phyloP scores from a whole-genome alignment of 2,888 invertebrate genomes.

The Hetaerina titia region DNA sequence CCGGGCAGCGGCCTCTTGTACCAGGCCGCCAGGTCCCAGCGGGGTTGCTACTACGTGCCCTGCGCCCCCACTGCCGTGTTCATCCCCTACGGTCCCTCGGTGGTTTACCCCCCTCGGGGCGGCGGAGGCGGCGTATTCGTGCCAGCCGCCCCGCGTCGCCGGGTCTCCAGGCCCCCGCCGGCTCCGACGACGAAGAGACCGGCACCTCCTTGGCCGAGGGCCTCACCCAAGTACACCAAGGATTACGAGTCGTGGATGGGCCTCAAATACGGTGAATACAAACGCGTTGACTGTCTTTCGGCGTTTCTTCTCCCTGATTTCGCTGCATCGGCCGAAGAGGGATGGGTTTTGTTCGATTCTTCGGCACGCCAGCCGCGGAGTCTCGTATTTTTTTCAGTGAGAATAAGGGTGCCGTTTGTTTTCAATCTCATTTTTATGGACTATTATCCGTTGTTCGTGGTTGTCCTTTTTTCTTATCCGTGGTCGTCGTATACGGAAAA shows the following conservation, averaged over 20 bases:
- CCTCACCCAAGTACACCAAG: conserved; percentile 51
- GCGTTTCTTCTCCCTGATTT: not conserved
- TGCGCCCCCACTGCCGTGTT: conserved; percentile 47
- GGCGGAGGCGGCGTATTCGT: not conserved
- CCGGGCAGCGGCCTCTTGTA: conserved; percentile 42
- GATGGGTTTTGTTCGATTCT: conserved; percentile 17
- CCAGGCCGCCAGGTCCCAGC: conserved; percentile 42
- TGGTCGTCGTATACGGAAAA: not conserved
- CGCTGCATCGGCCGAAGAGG: not conserved
- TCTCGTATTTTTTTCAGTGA: not conserved
- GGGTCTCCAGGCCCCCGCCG: not conserved
- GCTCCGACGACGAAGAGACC: not conserved
- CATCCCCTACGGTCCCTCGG: conserved; percentile 33
- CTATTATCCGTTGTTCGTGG: not conserved
- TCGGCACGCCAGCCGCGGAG: not conserved
- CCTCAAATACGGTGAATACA: conserved; percentile 61
- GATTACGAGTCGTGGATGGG: conserved; percentile 62
- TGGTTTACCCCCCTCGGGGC: conserved; percentile 42
- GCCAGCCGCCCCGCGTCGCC: not conserved
- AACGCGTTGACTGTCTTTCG: not conserved
- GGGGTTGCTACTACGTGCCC: conserved; percentile 58
- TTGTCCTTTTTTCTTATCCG: not conserved
- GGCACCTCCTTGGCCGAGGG: not conserved
- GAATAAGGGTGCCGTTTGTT: not conserved
- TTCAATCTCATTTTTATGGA: not conserved